A percentile compares a stretch with the other conserved stretches of the same genome.
Conservation (phyloP, 2,888 invertebrate species). For the Dorcus parallelipipedus region DNA sequence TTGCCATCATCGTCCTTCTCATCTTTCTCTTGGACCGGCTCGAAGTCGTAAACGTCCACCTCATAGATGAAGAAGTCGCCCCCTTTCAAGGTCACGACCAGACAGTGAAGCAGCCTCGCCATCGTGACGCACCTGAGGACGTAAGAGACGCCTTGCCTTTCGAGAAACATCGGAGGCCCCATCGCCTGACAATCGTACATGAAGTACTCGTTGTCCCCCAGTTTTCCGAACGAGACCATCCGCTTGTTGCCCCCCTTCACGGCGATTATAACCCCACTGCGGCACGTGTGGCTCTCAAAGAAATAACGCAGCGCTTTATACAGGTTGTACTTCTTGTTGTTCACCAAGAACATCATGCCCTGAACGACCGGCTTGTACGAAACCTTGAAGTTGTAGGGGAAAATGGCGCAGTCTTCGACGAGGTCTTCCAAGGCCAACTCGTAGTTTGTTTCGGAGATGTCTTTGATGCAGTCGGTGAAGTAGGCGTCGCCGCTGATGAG, state of each 20-base stretch:
- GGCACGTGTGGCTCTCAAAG: slow-evolving; percentile 52
- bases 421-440: slow-evolving; percentile 59
- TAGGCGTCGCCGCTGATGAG: slow-evolving; percentile 59
- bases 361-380: slow-evolving; percentile 57
- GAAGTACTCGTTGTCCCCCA: slow-evolving; percentile 55
- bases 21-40: slow-evolving; percentile 22
- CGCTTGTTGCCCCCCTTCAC: slow-evolving; percentile 49
- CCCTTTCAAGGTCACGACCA: slow-evolving; percentile 56
- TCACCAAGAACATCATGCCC: slow-evolving; percentile 60
- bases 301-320: slow-evolving; percentile 60
- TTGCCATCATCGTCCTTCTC: background rate
- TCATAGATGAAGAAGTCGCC: slow-evolving; percentile 48
- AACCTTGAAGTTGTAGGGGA: slow-evolving; percentile 57
- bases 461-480: slow-evolving; percentile 52
- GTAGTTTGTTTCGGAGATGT: slow-evolving; percentile 53
- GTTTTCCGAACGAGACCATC: slow-evolving; percentile 43
- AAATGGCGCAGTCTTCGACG: slow-evolving; percentile 54
- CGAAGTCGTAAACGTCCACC: slow-evolving; percentile 36
- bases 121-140: slow-evolving; percentile 54
- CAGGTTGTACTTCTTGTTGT: slow-evolving; percentile 58
- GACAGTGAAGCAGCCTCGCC: slow-evolving; percentile 60
- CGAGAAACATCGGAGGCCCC: slow-evolving; percentile 60
- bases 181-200: slow-evolving; percentile 65
- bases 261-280: slow-evolving; percentile 56
- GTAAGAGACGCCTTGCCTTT: slow-evolving; percentile 55